Base-by-base conservation (phyloP, 1,140 invertebrate species). In the Drosophila saltans region DNA sequence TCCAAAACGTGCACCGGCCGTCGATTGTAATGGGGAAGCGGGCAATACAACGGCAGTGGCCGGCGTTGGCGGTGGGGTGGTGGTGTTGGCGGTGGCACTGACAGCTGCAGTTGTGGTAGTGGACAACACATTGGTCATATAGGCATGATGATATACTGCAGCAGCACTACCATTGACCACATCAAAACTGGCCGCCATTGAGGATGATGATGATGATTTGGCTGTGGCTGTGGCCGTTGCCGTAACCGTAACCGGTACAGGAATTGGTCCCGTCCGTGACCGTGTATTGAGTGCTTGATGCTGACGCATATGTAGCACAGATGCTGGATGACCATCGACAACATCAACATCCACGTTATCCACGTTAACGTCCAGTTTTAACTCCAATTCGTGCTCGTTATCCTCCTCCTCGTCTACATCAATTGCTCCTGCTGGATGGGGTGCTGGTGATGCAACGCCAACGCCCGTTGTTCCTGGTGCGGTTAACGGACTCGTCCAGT, bases 401-500 rank as follows among this genome's bases (percentile, higher is more conserved):
- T 64, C 66, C 52, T 62, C 78, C 71, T 62, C 56, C 57, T 73
- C 66, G 41, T 41, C 61, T 16, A 16, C 16, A 55, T 70, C 70
- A 68, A 66, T 52, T 60, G 72, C 64, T 66, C 66, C 64, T 67
- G 68, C 36, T 63, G 77, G 26, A 65, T 58, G 16, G 66, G 63
- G 16, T 63, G 63, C 63, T 48, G 76, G 65, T 45, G 75, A 59
- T 69, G 76, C 60, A 56, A 74, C 67, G 40, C 64, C 59, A 28
- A 63, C 60, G 63, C 55, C 61, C 43, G 63, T 45, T 66, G 52
- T 52, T 24, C 33, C 41, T 52, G 69, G 80, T 72, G 78, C 72
- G 60, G 83, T 86, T 68, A 83, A 69, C 30, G 86, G 81, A 80
- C 80, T 88, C 76, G 90, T 91, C 91, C 91, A 92, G 86, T 91